Evolutionary conservation across 2,113 vertebrate genomes (phyloP).

Genomic region (Rhizomys pruinosus): DNA sequence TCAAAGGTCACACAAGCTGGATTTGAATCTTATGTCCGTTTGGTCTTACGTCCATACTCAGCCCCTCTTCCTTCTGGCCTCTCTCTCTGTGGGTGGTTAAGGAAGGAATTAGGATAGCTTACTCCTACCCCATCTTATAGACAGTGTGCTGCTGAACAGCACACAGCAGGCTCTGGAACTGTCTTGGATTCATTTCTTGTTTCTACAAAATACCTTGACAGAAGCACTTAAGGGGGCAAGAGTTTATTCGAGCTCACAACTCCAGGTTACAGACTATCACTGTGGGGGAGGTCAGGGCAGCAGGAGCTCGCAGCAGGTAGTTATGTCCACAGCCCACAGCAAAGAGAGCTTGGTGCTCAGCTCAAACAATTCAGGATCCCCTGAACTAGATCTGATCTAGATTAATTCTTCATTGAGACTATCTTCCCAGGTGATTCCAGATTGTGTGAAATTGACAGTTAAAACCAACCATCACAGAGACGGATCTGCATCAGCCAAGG

Average conservation of each 20-base stretch:
- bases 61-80: background rate
- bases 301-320: background rate
- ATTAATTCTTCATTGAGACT: background rate
- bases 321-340: background rate
- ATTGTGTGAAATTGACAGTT: background rate
- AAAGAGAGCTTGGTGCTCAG: background rate
- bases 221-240: background rate
- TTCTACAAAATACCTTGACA: background rate
- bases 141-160: background rate
- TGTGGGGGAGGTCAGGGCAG: background rate
- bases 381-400: background rate
- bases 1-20: background rate
- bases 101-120: background rate
- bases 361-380: background rate
- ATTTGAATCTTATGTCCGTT: background rate
- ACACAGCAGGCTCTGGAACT: background rate
- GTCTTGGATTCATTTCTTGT: background rate
- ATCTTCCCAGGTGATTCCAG: background rate
- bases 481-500: background rate
- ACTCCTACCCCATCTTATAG: background rate
- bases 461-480: background rate
- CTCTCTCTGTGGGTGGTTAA: background rate
- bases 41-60: background rate
- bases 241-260: background rate
- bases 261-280: background rate